A percentile compares a stretch with the other conserved stretches of the same genome.
These are phyloP conservation scores for Nasua narica DNA, from an alignment of 2,797 vertebrate species.

Conservation along the genomic window DNA sequence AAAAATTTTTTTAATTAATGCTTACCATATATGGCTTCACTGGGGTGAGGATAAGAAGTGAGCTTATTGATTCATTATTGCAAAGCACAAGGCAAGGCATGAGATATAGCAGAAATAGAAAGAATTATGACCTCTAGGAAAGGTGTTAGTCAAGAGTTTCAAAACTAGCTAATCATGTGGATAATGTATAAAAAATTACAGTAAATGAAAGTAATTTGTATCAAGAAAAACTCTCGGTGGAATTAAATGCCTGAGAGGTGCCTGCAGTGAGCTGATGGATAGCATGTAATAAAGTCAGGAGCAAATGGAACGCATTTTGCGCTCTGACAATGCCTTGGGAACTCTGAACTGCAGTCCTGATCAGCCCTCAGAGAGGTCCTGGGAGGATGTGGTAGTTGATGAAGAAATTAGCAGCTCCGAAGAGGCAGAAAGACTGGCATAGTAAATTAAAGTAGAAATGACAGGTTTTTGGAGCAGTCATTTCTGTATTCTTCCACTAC, in stretches of 20 bases:
- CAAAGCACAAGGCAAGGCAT: conserved; percentile 17
- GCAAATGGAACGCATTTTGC: not conserved
- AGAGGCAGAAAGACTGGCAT: conserved; percentile 12
- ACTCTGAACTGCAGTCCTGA: not conserved
- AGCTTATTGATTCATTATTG: conserved; percentile 35
- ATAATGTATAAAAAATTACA: conserved; percentile 51
- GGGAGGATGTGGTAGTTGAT: not conserved
- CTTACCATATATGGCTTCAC: not conserved
- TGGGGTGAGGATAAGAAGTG: not conserved
- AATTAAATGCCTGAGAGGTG: conserved; percentile 16
- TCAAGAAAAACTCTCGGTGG: conserved; percentile 14
- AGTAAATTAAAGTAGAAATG: not conserved
- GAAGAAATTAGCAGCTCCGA: conserved; percentile 39
- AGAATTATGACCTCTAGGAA: conserved; percentile 21
- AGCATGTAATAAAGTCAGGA: conserved; percentile 20
- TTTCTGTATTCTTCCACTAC: not conserved
- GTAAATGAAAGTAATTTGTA: conserved; percentile 59
- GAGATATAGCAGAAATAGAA: not conserved
- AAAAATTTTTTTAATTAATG: conserved; percentile 2
- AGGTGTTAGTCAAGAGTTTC: conserved; percentile 13
- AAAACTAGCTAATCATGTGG: conserved; percentile 34
- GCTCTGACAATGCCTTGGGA: conserved; percentile 12
- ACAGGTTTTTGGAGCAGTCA: not conserved
- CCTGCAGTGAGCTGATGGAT: not conserved
- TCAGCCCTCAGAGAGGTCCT: not conserved